Conservation (phyloP, 30 jellyfish, hydroid and myxozoan genomes). For the Phacellophora camtschatica region DNA sequence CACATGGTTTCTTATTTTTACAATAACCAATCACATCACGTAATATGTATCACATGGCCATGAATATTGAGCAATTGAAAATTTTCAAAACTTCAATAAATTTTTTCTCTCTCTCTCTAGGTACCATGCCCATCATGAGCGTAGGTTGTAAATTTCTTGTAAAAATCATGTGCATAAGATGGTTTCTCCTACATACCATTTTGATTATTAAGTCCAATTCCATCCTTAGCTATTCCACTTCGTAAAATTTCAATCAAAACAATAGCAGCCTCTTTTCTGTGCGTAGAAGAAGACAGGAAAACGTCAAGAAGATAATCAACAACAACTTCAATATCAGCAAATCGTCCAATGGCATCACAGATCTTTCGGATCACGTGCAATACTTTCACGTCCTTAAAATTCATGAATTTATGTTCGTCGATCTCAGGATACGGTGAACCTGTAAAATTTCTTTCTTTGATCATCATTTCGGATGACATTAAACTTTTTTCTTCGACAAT, state of each 20-base stretch:
- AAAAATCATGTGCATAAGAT: no score
- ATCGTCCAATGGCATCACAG: constrained; percentile 46
- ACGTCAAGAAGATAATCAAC: constrained; percentile 80
- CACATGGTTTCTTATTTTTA: no score
- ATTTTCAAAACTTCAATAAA: no score
- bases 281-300: constrained; percentile 27
- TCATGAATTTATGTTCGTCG: constrained; percentile 41
- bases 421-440: background rate
- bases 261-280: constrained; percentile 64
- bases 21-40: no score
- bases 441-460: background rate
- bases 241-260: constrained; percentile 59
- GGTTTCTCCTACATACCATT: no score
- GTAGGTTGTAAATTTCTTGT: no score
- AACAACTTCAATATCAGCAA: constrained; percentile 55
- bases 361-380: constrained; percentile 30
- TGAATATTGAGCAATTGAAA: no score
- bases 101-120: no score
- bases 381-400: constrained; percentile 42
- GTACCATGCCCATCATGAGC: no score
- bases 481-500: constrained; percentile 64
- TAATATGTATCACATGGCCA: no score
- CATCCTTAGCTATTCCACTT: no score
- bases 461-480: constrained; percentile 15
- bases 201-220: no score